Base-by-base conservation (phyloP, 2,113 vertebrate species). In the Bungarus multicinctus region DNA sequence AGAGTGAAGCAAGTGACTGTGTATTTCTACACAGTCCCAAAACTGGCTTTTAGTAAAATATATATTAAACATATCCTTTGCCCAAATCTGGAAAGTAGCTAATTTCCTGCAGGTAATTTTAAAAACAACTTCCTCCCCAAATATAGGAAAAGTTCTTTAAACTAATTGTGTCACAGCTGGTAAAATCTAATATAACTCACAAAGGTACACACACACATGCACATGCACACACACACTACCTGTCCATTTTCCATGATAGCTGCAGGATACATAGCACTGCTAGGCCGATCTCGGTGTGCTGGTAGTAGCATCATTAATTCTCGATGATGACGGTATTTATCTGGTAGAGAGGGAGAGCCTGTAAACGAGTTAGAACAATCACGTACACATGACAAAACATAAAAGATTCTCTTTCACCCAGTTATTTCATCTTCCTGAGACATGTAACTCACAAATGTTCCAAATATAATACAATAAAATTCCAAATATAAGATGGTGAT, bases 321-420 rank as follows among this genome's bases (percentile, higher is more conserved):
- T 94, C 99, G 97, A 97, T 98, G 98, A 94, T 99, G 99, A 95
- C 98, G 98, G 96, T 99, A 98, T 97, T 99, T 99, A 97, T 99
- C 99, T 91, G 99, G 99, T 96, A 99, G 98, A 96, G 99, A 99
- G 90, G 99, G 99, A 97, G 99, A 99, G 94, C 99, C 99, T 99
- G 97, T 96, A 97, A 98, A 98, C 98, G 97, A 98, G 98, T 97
- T 97, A 98, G 97, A 98, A 94, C 50, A 97, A 98, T 98, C 97
- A 98, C 97, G 93, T 97, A 98, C 97, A 98, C 96, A 12, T 96
- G 97, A 98, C 97, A 97, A 94, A 96, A 96, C 97, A 96, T 97
- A 97, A 94, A 96, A 92, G 96, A 85, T 93, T 96, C 95, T 1
- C 92, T 85, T 91, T 95, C 96, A 90, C 94, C 95, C 96, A 87